Evolutionary conservation across 2,113 vertebrate species (phyloP), one percentile per base, ranked within the genome.

Genomic region (Probosciger aterrimus): DNA sequence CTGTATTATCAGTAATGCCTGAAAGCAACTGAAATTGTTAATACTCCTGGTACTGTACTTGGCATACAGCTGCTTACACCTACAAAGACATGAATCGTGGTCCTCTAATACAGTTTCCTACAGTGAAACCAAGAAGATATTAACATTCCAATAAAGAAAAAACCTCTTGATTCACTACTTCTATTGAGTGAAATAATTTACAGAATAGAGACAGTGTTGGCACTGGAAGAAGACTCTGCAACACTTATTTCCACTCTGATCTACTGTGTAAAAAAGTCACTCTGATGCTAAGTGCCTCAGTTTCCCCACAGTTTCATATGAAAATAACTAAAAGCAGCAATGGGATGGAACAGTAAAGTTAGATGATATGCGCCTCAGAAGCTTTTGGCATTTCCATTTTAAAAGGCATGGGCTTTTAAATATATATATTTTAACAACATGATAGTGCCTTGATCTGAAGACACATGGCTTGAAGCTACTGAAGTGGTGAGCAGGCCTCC

Each of bases 351-450:
- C 49, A 68, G 92, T 46, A 79, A 68, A 86, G 31, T 71, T 60
- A 52, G 31, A 75, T 63, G 25, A 75, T 41, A 50, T 30, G 86
- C 73, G 82, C 31, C 39, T 75, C 64, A 92, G 69, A 86, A 92
- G 82, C 79, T 80, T 81, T 75, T 76, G 93, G 73, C 28, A 73
- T 91, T 92, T 91, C 86, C 65, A 92, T 84, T 93, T 86, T 81
- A 75, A 93, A 96, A 90, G 76, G 50, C 16, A 18, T 0, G 1
- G 75, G 35, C 14, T 88, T 84, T 95, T 69, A 95, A 96, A 93
- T 92, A 96, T 84, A 96, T 90, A 84, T 90, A 49, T 91, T 87
- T 87, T 79, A 79, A 65, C 65, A 73, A 20, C 57, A 86, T 57
- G 88, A 65, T 10, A 23, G 65, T 53, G 88, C 47, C 86, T 95